Evolutionary conservation across 2,888 invertebrate species (phyloP), one percentile per base, ranked within the genome.

Genomic region (Imbricaverruca yamaguchii): DNA sequence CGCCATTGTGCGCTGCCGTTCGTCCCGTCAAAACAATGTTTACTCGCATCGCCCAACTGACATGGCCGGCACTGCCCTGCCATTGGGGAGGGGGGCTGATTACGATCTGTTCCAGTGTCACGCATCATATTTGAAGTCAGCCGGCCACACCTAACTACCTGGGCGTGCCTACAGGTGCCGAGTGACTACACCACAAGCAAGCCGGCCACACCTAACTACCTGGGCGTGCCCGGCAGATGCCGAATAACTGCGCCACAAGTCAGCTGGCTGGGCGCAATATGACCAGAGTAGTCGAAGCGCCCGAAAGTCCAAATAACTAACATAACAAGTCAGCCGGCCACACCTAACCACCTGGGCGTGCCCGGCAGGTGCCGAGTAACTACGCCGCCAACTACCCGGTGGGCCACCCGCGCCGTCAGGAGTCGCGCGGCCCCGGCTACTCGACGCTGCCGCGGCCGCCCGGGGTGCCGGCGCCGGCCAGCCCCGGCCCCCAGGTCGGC

Each of bases 321-420:
- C 21, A 23, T 25, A 55, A 11, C 7, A 77, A 4, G 25, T 39
- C 11, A 81, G 84, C 53, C 18, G 23, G 7, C 56, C 9, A 67
- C 80, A 23, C 39, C 55, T 82, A 55, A 56, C n/a, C 18, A 69
- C 65, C 57, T 21, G 65, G 63, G 18, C 23, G 21, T 56, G 87
- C 87, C 25, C 87, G 87, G 6, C 85, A 88, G 86, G 89, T 90
- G 59, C 97, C 97, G n/a, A 95, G 95, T 85, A 96, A 97, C 88
- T 97, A 97, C 87, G 97, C 96, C 21, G 96, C 96, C 0, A 96
- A 96, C 89, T 97, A 95, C 89, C 96, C 97, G 18, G 89, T 94
- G 84, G 93, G 93, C 0, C 93, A 93, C 88, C 92, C 93, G 0
- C 89, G 92, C 83, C 89, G 92, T 56, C 80, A 15, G 82, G 83